Evolutionary conservation across 2,888 invertebrate species (phyloP), one percentile per base, ranked within the genome.

Genomic region (Choristoneura rosaceana): DNA sequence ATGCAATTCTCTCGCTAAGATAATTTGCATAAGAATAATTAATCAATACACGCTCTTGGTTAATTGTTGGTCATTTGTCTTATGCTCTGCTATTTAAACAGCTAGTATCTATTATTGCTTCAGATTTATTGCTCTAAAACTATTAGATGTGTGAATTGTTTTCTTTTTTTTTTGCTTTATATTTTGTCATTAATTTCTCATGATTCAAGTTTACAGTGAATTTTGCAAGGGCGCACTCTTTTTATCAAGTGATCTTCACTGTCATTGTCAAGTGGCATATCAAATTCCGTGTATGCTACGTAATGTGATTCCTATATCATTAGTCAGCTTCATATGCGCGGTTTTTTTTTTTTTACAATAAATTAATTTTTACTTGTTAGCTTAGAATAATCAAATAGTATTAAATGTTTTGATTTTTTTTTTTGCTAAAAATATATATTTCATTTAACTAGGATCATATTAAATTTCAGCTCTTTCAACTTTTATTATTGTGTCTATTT

Each of bases 1-100:
- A 81, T 80, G 83, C 83, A 81, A 85, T 79, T 77, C 75, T 75
- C 59, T 58, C 65, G 74, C 74, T 75, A 74, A 74, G 69, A 66
- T 73, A 52, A 77, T 85, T 84, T 86, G 82, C 83, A 83, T 85
- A 74, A 58, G 76, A 76, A 76, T 76, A 75, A 75, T 77, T 73
- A 75, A 74, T 76, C 74, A 69, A 64, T 60, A 70, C 69, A 70
- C 74, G 61, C 73, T 65, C 65, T 63, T 64, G 61, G 65, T 61
- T 63, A 69, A 65, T 73, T 33, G 61, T 38, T 63, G 65, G 64
- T 69, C 73, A 69, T 73, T 73, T 73, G 73, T 73, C 73, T 69
- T 62, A 47, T 17, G 47, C 55, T 43, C 41, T 45, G 58, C 63
- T 64, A 14, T 47, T 64, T 47, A 45, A 59, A 14, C 9, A 59